Conservation (phyloP, 2,113 vertebrate genomes). For the Ovis canadensis region DNA sequence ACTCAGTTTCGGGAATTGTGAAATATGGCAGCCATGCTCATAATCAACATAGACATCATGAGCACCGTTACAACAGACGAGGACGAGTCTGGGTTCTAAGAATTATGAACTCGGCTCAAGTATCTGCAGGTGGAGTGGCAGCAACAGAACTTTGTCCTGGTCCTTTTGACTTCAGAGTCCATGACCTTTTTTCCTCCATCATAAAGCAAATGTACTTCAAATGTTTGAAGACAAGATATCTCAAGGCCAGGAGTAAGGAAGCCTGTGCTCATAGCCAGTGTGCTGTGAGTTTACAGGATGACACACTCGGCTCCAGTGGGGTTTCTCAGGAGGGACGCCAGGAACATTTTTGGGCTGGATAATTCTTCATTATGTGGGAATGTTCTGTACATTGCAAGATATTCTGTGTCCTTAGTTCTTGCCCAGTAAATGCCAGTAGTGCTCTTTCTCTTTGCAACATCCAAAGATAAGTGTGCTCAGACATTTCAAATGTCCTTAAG, state of each 20-base stretch:
- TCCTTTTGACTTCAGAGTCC: not conserved
- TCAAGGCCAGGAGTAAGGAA: not conserved
- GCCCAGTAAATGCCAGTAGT: not conserved
- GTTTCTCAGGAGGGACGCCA: not conserved
- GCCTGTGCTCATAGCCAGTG: not conserved
- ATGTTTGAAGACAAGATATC: not conserved
- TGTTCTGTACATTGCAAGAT: not conserved
- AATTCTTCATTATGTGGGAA: not conserved
- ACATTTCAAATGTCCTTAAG: not conserved
- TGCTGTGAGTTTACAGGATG: rapidly evolving
- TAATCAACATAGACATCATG: not conserved
- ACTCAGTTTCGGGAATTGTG: not conserved
- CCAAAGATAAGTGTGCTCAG: not conserved
- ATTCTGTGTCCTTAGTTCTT: not conserved
- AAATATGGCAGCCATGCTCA: not conserved
- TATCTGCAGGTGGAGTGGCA: not conserved
- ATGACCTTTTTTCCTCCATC: not conserved
- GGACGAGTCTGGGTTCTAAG: not conserved
- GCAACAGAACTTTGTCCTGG: not conserved
- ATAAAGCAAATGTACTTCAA: not conserved
- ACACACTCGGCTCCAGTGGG: not conserved
- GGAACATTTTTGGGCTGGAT: not conserved
- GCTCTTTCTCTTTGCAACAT: not conserved
- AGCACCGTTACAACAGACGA: not conserved
- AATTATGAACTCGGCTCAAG: not conserved